A percentile compares a stretch with the other conserved stretches of the same genome.
Evolutionary conservation across 2,888 invertebrate genomes (phyloP).

Genomic region (Drosophila aldrichi): DNA sequence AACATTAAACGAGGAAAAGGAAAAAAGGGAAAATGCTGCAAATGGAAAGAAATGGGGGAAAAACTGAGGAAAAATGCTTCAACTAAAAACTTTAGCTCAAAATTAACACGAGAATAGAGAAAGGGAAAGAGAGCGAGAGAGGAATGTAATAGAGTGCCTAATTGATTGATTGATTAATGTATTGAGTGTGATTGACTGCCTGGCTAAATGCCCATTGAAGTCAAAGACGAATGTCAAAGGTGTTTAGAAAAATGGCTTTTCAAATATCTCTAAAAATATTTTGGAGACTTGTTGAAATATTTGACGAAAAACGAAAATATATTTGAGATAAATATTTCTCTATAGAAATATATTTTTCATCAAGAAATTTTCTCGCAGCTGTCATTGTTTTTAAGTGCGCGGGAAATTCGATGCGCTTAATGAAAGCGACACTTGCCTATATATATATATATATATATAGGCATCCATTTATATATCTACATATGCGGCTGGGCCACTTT

Average conservation of each 20-base stretch:
- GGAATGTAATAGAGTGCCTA: constrained; percentile 48
- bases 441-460: constrained; percentile 20
- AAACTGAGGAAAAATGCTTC: constrained; percentile 39
- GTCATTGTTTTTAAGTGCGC: constrained; percentile 59
- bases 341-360: constrained; percentile 21
- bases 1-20: constrained; percentile 55
- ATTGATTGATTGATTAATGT: constrained; percentile 63
- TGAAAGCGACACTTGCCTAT: constrained; percentile 69
- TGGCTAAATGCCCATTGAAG: constrained; percentile 27
- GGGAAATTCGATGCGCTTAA: constrained; percentile 73
- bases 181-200: constrained; percentile 56
- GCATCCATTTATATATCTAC: background rate
- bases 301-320: constrained; percentile 3
- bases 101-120: background rate
- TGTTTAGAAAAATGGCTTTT: constrained; percentile 53
- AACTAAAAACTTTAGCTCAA: constrained; percentile 66
- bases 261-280: constrained; percentile 24
- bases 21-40: constrained; percentile 5
- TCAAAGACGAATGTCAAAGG: constrained; percentile 56
- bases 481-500: constrained; percentile 22
- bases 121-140: background rate
- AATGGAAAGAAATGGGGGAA: background rate
- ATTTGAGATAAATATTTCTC: background rate
- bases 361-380: constrained; percentile 46
- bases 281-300: constrained; percentile 61